Evolutionary conservation across 2,113 vertebrate genomes (phyloP).

Genomic region (Tonatia bakeri): DNA sequence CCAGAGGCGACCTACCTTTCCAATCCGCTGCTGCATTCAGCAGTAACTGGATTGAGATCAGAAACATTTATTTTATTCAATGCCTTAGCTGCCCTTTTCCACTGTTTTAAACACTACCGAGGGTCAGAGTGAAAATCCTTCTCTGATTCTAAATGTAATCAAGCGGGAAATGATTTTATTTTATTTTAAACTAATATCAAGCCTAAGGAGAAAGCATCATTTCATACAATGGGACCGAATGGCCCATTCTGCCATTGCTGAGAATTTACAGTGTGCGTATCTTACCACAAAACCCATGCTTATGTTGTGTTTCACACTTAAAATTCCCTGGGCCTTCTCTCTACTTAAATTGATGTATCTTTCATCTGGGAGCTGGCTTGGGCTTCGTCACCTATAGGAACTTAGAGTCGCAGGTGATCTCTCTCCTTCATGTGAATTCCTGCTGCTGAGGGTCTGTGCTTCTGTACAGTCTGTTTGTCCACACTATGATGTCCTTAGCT

Average conservation of each 20-base stretch:
- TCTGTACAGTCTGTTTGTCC: background rate
- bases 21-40: conserved; percentile 70
- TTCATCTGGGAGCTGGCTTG: background rate
- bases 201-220: conserved; percentile 76
- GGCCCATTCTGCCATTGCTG: conserved; percentile 59
- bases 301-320: background rate
- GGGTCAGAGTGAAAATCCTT: conserved; percentile 79
- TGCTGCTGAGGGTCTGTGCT: background rate
- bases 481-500: background rate
- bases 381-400: background rate
- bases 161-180: conserved; percentile 84
- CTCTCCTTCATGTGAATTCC: background rate
- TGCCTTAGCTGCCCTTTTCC: conserved; percentile 70
- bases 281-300: background rate
- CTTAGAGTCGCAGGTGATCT: background rate
- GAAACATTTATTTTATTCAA: conserved; percentile 81
- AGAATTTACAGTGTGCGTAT: conserved; percentile 43
- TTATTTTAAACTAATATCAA: conserved; percentile 79
- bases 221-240: conserved; percentile 66
- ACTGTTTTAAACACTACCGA: conserved; percentile 76
- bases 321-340: background rate
- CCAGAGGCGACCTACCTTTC: conserved; percentile 73
- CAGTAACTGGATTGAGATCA: conserved; percentile 77
- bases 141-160: conserved; percentile 81
- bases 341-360: background rate